Base-by-base conservation (phyloP, 2,113 vertebrate genomes). In the Alouatta palliata region DNA sequence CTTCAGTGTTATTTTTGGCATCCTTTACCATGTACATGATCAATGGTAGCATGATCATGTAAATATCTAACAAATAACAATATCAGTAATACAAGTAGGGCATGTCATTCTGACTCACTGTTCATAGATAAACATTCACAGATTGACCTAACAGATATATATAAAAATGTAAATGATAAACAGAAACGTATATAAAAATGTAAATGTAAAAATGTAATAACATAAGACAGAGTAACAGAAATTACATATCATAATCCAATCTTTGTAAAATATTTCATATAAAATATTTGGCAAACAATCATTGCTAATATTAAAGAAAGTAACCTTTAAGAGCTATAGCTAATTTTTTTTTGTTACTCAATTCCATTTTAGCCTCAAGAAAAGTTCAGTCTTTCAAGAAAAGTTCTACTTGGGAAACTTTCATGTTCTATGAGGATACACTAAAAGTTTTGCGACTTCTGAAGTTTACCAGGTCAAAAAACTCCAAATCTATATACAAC, bases 251-350 rank as follows among this genome's bases (percentile, higher is more conserved):
- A 66, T 71, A 84, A 79, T n/a, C 25, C 82, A 88, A 73, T 64
- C 32, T 88, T 88, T 49, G 0, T 81, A 68, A 90, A 84, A 68
- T 56, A 95, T 68, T 37, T 80, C 6, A 17, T 54, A 68, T 68
- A 43, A 80, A 89, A 52, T 76, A 87, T n/a, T 27, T 80, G 30
- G 16, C 56, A 75, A 64, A 84, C 2, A 92, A 56, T 79, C 71
- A 89, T 56, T 83, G 17, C 37, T 61, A 89, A 52, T 61, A 95
- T 64, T 95, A 45, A 83, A 93, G 11, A 82, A 95, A 52, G 43
- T 49, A 79, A 80, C 6, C 49, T 85, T 80, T 81, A 79, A 49
- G 35, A 90, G 56, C 10, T 73, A 43, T 70, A 64, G 19, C 37
- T 70, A 52, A 82, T n/a, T n/a, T 49, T 77, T 95, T 52, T 89